Evolutionary conservation across 2,888 invertebrate species (phyloP).

Genomic region (Brachyptera putata): DNA sequence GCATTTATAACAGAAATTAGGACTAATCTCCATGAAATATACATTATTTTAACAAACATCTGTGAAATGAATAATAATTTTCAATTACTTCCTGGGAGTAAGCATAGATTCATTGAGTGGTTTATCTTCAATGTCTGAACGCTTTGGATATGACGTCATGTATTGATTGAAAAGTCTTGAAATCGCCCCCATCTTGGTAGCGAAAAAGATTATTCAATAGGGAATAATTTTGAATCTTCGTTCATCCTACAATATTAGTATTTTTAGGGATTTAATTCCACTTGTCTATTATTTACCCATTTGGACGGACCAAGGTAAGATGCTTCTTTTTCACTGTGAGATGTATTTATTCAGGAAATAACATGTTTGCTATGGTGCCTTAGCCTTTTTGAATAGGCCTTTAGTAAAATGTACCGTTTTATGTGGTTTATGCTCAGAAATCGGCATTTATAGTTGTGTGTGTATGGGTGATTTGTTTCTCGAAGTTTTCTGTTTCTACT

Average conservation of each 20-base stretch:
- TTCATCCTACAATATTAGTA: constrained; percentile 44
- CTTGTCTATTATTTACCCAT: constrained; percentile 64
- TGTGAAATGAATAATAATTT: too few species aligned
- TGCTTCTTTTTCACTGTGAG: constrained; percentile 18
- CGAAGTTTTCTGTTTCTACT: too few species aligned
- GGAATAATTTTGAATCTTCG: constrained; percentile 43
- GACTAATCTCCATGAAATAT: too few species aligned
- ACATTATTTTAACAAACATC: too few species aligned
- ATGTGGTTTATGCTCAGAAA: neutral
- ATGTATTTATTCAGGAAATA: constrained; percentile 14
- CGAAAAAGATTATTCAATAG: constrained; percentile 41
- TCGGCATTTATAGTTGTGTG: constrained; percentile 4
- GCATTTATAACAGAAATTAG: too few species aligned
- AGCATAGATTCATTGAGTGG: too few species aligned
- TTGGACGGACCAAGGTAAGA: constrained; percentile 77
- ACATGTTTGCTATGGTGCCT: constrained; percentile 7
- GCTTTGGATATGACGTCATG: constrained; percentile 46
- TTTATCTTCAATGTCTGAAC: too few species aligned
- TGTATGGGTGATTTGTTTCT: constrained; percentile 4
- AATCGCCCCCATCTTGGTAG: constrained; percentile 51
- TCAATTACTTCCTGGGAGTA: too few species aligned
- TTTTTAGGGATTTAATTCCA: constrained; percentile 48
- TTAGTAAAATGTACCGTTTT: constrained; percentile 10
- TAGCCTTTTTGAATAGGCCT: neutral
- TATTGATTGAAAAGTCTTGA: constrained; percentile 49